Evolutionary conservation across 30 jellyfish, hydroid and myxozoan species (phyloP), one percentile per base, ranked within the genome.

Genomic region (Aurelia aurita): DNA sequence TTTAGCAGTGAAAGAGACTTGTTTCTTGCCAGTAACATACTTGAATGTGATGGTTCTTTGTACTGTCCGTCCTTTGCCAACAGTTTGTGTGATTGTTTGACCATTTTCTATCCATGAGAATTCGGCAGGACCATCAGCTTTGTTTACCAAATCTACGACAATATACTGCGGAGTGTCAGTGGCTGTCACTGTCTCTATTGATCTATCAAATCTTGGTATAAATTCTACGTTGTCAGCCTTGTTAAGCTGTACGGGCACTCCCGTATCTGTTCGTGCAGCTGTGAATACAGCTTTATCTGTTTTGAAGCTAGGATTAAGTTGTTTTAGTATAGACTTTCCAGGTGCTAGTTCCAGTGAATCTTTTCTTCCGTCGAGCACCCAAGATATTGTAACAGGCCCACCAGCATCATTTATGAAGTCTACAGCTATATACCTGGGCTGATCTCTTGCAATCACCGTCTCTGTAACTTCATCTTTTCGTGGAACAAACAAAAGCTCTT

Each of bases 391-490:
- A 2, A 55, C 67, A 2, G 67, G 25, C 29, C 67, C 67, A 3
- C 29, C 29, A 55, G 67, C 67, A 55, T 22, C 58, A 27, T 77
- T 77, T 14, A 35, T 53, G 16, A 77, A 59, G 32, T 77, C 88
- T 22, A 77, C 88, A 18, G 28, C 55, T 18, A 77, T 47, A 51
- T 58, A 77, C 59, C 46, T 58, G 13, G 51, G 53, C 57, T 76
- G 88, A 39, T 77, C 88, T 47, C 88, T 60, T 12, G 46, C 88
- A 29, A 43, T 26, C 5, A 77, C 19, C 9, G 79, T 29, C 32
- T 77, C 88, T 6, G 63, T 60, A 3, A 60, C 88, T 46, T 77
- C 32, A n/a, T 77, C 79, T 23, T 60, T 61, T 12, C 88, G 78
- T 58, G 88, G 88, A 14, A 59, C 23, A 77, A 51, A 77, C 55